A percentile compares a stretch with the other conserved stretches of the same genome.
Conservation (phyloP, 1,140 invertebrate species). For the Cephus cinctus region DNA sequence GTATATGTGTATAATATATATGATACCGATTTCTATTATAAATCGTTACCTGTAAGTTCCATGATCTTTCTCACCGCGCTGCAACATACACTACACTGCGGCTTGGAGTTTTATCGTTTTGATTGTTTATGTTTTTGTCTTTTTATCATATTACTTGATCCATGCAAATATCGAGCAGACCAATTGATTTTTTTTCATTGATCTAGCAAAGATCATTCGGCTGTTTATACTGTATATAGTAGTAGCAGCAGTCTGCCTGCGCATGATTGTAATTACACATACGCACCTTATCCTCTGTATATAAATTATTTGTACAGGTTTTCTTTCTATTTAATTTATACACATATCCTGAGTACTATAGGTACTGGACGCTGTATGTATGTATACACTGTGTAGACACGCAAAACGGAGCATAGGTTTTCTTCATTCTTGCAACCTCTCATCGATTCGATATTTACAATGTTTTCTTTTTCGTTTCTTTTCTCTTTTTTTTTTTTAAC, state of each 20-base stretch:
- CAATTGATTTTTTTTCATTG: not conserved
- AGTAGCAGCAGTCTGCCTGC: not conserved
- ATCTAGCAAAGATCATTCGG: slow-evolving; percentile 1
- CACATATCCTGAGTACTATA: too few species aligned
- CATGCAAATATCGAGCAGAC: too few species aligned
- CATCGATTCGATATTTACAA: too few species aligned
- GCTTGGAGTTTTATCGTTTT: not conserved
- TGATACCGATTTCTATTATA: too few species aligned
- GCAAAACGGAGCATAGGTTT: not conserved
- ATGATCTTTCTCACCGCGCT: not conserved
- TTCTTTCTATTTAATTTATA: not conserved
- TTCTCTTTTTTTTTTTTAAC: slow-evolving; percentile 11
- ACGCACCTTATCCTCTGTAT: not conserved
- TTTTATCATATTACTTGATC: not conserved
- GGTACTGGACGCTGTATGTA: not conserved
- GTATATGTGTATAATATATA: too few species aligned
- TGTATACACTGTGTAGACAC: not conserved
- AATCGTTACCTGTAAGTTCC: not conserved
- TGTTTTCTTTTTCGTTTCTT: not conserved
- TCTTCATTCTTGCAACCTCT: too few species aligned
- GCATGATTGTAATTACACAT: slow-evolving; percentile 3
- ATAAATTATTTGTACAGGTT: not conserved
- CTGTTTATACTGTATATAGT: not conserved
- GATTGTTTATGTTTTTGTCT: not conserved
- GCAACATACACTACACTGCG: not conserved